These are phyloP conservation scores for Zingel zingel DNA, from an alignment of 2,113 vertebrate genomes.

Conservation along the genomic window DNA sequence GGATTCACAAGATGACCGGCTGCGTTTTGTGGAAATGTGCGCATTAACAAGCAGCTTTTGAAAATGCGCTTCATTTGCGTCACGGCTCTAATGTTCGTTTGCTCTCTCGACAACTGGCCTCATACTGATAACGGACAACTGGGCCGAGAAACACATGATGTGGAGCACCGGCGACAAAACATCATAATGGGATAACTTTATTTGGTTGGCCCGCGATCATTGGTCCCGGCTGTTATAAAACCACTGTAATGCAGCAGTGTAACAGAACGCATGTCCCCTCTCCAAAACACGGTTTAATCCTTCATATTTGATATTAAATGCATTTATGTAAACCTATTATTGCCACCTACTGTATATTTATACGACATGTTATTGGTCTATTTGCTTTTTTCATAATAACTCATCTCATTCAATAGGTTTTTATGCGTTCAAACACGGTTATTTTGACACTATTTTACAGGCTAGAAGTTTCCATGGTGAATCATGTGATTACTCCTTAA, in stretches of 20 bases:
- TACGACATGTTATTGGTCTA: too few species aligned
- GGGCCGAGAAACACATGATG: constrained; percentile 41
- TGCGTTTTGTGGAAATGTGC: constrained; percentile 61
- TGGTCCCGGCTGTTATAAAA: neutral
- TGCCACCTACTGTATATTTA: neutral
- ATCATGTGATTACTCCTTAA: neutral
- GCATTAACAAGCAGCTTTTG: constrained; percentile 71
- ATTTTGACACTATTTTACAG: neutral
- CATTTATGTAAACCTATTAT: neutral
- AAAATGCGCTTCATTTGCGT: constrained; percentile 78
- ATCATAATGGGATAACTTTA: constrained; percentile 61
- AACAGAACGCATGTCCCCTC: neutral
- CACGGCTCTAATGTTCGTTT: constrained; percentile 78
- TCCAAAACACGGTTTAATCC: neutral
- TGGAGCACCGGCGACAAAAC: constrained; percentile 39
- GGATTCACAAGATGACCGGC: constrained; percentile 8
- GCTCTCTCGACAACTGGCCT: constrained; percentile 78
- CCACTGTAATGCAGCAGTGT: neutral
- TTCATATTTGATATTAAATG: neutral
- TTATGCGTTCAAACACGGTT: neutral
- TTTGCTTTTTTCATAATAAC: neutral
- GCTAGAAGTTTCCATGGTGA: neutral
- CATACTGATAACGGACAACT: constrained; percentile 82
- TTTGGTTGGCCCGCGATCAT: constrained; percentile 25
- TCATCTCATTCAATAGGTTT: neutral